Percentiles rank a stretch among this genome's conserved stretches.
These are phyloP conservation scores for Caenorhabditis brenneri DNA, from an alignment of 1,140 invertebrate genomes.

Conservation along the genomic window DNA sequence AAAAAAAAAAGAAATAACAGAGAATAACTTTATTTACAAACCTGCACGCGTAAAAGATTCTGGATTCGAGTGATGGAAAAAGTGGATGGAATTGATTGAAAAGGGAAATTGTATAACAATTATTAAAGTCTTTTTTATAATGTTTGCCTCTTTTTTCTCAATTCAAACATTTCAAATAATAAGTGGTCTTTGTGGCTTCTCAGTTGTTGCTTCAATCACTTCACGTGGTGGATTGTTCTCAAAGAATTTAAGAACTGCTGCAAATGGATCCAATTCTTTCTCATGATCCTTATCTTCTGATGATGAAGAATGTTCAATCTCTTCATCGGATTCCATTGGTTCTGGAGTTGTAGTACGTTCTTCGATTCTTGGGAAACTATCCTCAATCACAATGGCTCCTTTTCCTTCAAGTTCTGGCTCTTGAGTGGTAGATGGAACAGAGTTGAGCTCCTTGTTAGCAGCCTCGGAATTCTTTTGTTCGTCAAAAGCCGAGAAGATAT, in stretches of 20 bases:
- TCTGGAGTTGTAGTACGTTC: conserved; percentile 49
- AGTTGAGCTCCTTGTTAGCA: not conserved
- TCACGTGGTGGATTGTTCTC: conserved; percentile 27
- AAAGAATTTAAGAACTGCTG: conserved; percentile 22
- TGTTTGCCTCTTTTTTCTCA: not conserved
- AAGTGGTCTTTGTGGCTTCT: conserved; percentile 3
- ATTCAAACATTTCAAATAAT: not conserved
- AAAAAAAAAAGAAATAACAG: too few species aligned
- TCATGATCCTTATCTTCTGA: conserved; percentile 16
- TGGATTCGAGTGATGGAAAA: conserved; percentile 7
- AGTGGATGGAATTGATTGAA: not conserved
- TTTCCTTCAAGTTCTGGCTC: conserved; percentile 23
- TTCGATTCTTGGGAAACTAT: conserved; percentile 46
- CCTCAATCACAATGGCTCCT: conserved; percentile 43
- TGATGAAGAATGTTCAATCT: conserved; percentile 7
- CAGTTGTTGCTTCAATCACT: not conserved
- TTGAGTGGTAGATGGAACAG: conserved; percentile 4
- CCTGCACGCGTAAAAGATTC: conserved; percentile 39
- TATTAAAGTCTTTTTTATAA: not conserved
- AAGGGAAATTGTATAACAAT: conserved; percentile 28
- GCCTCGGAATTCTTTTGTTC: conserved; percentile 35
- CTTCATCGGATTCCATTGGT: conserved; percentile 21
- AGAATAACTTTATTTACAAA: conserved; percentile 40
- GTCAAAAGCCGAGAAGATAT: conserved; percentile 48
- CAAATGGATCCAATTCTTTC: conserved; percentile 35